Base-by-base conservation (phyloP, 2,888 invertebrate genomes). In the Drosophila kanekoi region DNA sequence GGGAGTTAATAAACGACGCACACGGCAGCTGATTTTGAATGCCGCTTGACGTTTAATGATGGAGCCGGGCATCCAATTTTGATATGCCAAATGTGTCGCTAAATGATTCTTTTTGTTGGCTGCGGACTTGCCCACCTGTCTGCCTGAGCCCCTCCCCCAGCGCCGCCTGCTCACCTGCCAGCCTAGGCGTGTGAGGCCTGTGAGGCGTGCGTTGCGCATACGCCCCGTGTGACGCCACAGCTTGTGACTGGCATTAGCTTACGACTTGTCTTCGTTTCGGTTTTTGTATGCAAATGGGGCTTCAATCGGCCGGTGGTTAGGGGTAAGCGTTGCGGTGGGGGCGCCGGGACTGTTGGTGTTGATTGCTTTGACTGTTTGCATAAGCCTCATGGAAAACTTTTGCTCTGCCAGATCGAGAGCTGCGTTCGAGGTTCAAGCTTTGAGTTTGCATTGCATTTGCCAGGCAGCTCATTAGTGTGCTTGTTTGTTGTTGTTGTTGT, bases 51-150 rank as follows among this genome's bases (percentile, higher is more conserved):
- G 61, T 67, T 72, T 51, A 47, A 57, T 47, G 57, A 57, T 47
- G 51, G 44, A 23, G 51, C 38, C 44, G 51, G 14, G 38, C 48
- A 60, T 38, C 69, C 63, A 59, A 71, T 84, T 79, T 85, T 88
- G 77, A 79, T 81, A 85, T 85, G 87, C 84, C 78, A 81, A 85
- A 88, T 78, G 87, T 79, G 84, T 88, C 81, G 87, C 84, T 79
- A 76, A 88, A 85, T 88, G 73, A 73, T 78, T 73, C 73, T 76
- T 69, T 74, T 66, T 75, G 44, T 62, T 52, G 44, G 43, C 10
- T 35, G 35, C 16, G 14, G 16, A 35, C 23, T 18, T 3, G 16
- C 41, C 44, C 20, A 37, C n/a, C 48, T 9, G 28, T 28, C 14
- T 9, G 16, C 13, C 4, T n/a, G 4, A 1, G 20, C 6, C 28